These are phyloP conservation scores for Scatophagus argus DNA, from an alignment of 2,113 vertebrate genomes.

Conservation along the genomic window DNA sequence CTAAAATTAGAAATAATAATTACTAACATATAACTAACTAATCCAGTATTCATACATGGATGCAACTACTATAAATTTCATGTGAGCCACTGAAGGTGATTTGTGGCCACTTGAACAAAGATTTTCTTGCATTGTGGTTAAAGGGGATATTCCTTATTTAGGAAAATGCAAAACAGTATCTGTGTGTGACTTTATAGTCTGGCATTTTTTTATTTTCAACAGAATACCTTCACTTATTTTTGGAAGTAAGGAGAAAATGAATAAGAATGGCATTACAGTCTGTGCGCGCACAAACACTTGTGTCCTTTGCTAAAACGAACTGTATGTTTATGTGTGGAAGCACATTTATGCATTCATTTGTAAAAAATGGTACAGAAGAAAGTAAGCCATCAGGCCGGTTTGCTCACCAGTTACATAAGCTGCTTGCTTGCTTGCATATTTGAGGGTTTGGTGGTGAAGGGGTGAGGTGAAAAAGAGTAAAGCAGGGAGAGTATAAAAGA, in stretches of 20 bases:
- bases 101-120: not conserved
- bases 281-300: not conserved
- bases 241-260: not conserved
- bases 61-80: too few relatives aligned
- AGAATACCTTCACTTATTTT: not conserved
- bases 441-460: slow-evolving; percentile 59
- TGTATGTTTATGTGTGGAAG: slow-evolving; percentile 30
- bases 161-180: not conserved
- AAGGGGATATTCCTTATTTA: too few relatives aligned
- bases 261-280: not conserved
- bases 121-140: not conserved
- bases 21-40: too few relatives aligned
- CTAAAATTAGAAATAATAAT: not conserved
- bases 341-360: slow-evolving; percentile 43
- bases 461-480: slow-evolving; percentile 15
- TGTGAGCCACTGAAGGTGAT: too few relatives aligned
- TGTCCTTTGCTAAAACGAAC: slow-evolving; percentile 21
- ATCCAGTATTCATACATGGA: too few relatives aligned
- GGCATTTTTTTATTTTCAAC: not conserved
- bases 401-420: slow-evolving; percentile 69
- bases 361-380: slow-evolving; percentile 45
- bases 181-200: not conserved
- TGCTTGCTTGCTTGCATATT: slow-evolving; percentile 60
- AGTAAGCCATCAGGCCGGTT: slow-evolving; percentile 51
- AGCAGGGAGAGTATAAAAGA: slow-evolving; percentile 23